A percentile compares a stretch with the other conserved stretches of the same genome.
phyloP scores from a whole-genome alignment of 2,113 vertebrate species.

The Sylvia atricapilla region DNA sequence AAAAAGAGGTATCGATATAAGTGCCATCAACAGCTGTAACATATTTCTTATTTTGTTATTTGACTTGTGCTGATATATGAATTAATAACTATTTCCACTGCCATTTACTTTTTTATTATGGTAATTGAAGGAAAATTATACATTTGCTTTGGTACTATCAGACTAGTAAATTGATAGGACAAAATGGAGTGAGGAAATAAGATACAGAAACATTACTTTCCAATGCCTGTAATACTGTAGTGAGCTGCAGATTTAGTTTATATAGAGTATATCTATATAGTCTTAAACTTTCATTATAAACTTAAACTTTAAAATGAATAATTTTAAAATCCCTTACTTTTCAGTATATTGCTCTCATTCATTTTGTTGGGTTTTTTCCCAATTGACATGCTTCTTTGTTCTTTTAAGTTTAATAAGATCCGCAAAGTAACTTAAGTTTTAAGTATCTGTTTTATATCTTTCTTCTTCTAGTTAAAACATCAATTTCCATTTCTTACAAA shows the following conservation, averaged over 20 bases:
- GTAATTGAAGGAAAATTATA: neutral
- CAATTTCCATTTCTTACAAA: constrained; percentile 4
- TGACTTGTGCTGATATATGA: neutral
- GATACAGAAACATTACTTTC: neutral
- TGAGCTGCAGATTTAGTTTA: neutral
- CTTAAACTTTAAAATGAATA: neutral
- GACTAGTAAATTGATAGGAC: neutral
- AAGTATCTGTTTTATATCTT: neutral
- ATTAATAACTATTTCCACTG: neutral
- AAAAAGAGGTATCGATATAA: neutral
- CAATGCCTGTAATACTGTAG: neutral
- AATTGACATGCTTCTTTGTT: neutral
- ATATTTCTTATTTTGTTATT: neutral
- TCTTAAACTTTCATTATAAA: neutral
- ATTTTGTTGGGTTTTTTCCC: neutral
- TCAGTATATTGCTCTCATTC: neutral
- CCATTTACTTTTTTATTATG: neutral
- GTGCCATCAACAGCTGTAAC: neutral
- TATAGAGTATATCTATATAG: neutral
- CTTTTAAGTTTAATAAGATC: neutral
- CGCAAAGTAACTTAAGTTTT: neutral
- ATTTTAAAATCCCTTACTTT: neutral
- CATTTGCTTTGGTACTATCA: neutral
- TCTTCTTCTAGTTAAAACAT: constrained; percentile 1
- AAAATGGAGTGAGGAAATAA: neutral